phyloP scores from a whole-genome alignment of 53 echinoderm and acorn worm genomes.

The Temnopleurus reevesii region DNA sequence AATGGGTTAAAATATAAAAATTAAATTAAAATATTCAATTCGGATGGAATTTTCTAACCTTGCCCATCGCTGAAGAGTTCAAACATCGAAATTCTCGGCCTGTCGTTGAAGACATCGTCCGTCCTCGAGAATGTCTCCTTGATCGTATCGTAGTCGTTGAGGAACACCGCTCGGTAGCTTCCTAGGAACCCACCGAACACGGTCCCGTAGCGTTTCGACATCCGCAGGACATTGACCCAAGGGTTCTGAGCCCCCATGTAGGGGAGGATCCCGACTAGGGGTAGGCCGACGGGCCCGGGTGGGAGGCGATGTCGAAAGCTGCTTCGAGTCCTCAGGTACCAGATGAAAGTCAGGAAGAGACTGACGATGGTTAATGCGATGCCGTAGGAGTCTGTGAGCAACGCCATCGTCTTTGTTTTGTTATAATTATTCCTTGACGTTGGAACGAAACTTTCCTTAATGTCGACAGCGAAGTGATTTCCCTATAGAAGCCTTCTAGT shows the following conservation, averaged over 20 bases:
- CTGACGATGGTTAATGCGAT: not conserved
- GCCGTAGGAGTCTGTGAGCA: not conserved
- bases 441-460: too few relatives aligned
- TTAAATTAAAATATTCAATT: too few relatives aligned
- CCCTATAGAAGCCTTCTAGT: too few relatives aligned
- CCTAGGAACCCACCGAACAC: slow-evolving; percentile 55
- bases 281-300: slow-evolving; percentile 54
- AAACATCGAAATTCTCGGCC: slow-evolving; percentile 56
- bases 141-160: slow-evolving; percentile 66
- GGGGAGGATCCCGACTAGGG: slow-evolving; percentile 62
- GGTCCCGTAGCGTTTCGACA: slow-evolving; percentile 54
- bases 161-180: slow-evolving; percentile 46
- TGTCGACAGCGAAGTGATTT: too few relatives aligned
- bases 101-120: slow-evolving; percentile 61
- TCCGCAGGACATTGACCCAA: not conserved
- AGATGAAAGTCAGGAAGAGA: slow-evolving; percentile 1
- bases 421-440: not conserved
- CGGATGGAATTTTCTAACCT: slow-evolving; percentile 41
- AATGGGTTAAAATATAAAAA: too few relatives aligned
- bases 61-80: slow-evolving; percentile 45
- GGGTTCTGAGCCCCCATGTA: slow-evolving; percentile 45
- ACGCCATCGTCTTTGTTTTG: not conserved
- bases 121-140: slow-evolving; percentile 56
- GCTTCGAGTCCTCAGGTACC: not conserved
- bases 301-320: slow-evolving; percentile 29